Evolutionary conservation across 2,888 invertebrate genomes (phyloP).

Genomic region (Augiades crinisus): DNA sequence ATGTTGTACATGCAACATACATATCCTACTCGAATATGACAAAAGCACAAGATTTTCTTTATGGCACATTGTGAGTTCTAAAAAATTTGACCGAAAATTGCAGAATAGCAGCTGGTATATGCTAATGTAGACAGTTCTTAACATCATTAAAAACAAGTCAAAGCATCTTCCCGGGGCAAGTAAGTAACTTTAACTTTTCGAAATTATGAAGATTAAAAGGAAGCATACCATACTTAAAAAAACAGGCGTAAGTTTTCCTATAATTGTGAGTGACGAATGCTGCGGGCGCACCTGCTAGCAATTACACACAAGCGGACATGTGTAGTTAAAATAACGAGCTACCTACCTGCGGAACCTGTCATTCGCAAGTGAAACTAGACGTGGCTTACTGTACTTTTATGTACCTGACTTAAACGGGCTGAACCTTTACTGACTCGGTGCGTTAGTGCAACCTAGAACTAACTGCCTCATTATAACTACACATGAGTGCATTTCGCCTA

Average conservation of each 20-base stretch:
- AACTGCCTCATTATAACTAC: neutral
- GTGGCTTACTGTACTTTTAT: conserved; percentile 40
- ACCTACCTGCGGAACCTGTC: conserved; percentile 50
- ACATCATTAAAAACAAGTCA: no score
- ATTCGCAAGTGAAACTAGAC: conserved; percentile 52
- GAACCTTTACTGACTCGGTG: neutral
- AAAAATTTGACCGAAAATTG: no score
- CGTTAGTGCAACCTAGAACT: conserved; percentile 2
- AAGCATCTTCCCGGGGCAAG: no score
- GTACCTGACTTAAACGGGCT: conserved; percentile 1
- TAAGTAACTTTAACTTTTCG: no score
- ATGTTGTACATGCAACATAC: no score
- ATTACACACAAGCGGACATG: conserved; percentile 54
- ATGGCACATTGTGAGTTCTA: no score
- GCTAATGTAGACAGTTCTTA: no score
- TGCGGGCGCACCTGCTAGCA: conserved; percentile 55
- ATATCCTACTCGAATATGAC: no score
- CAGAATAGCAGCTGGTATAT: no score
- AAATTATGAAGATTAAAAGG: neutral
- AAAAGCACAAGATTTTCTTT: no score
- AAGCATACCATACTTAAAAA: conserved; percentile 31
- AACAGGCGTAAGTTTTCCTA: conserved; percentile 40
- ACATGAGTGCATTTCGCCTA: neutral
- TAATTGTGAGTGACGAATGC: conserved; percentile 43
- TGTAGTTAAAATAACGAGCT: conserved; percentile 49